Evolutionary conservation across 2,888 invertebrate genomes (phyloP), one percentile per base, ranked within the genome.

Genomic region (Steinernema carpocapsae): DNA sequence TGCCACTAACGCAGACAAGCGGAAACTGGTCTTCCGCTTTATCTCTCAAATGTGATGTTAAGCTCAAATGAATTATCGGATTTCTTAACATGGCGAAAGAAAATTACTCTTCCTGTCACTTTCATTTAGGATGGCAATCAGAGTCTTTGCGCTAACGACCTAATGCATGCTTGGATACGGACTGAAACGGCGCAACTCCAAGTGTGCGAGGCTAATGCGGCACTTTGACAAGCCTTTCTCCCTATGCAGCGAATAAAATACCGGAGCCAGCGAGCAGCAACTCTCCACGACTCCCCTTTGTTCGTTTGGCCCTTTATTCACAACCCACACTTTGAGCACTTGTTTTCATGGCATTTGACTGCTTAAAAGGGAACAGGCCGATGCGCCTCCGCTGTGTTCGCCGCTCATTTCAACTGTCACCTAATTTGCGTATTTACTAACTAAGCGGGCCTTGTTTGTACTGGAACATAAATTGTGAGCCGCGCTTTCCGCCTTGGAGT

Each of bases 91-190:
- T 26, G 64, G 64, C 24, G 64, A 64, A 17, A 32, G 64, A 64
- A 64, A 64, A 64, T 64, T 64, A 64, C 64, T 64, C 29, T 64
- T 64, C 64, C 64, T 64, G 64, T 64, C 64, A 64, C 64, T 64
- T 64, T 64, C 64, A 64, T n/a, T 64, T 64, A 64, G 64, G 32
- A 29, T 64, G 32, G 64, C 64, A 64, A 64, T 64, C 32, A 64
- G 64, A 64, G 64, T 26, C 64, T 26, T 64, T 64, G 26, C 64
- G 64, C 32, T 64, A 64, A 64, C 64, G 64, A 64, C 64, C 64
- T 64, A 64, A 64, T 64, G 64, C 64, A 64, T 29, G 64, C 64
- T 64, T 64, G 64, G 64, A 64, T 64, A 64, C 64, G 32, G 64
- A 32, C 29, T 29, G 64, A 29, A 64, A 64, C 29, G 32, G 64